Percentiles rank a stretch among this genome's conserved stretches.
These are phyloP conservation scores for Cercopithecus mona DNA, from an alignment of 2,113 vertebrate species.

Conservation along the genomic window DNA sequence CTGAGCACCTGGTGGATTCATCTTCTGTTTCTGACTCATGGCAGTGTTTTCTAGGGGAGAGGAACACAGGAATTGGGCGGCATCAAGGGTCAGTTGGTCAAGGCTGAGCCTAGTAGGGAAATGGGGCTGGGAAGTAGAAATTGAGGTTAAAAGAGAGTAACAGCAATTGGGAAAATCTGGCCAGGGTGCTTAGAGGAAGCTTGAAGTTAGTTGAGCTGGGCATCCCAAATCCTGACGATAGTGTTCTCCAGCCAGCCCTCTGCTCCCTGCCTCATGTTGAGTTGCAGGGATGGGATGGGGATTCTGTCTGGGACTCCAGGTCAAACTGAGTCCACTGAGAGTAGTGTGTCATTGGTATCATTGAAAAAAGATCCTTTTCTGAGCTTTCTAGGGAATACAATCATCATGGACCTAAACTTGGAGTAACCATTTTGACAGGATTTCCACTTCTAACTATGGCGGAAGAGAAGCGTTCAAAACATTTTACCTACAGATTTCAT, in stretches of 20 bases:
- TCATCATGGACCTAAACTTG: background rate
- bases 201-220: background rate
- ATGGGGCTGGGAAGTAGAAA: background rate
- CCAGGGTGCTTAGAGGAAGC: background rate
- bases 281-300: rapidly evolving
- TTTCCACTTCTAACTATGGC: background rate
- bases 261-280: background rate
- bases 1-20: background rate
- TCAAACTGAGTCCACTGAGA: background rate
- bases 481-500: background rate
- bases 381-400: background rate
- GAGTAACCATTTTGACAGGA: background rate
- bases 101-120: background rate
- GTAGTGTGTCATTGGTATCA: background rate
- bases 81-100: background rate
- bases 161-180: background rate
- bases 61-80: rapidly evolving
- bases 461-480: background rate
- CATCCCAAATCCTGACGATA: rapidly evolving
- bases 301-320: background rate
- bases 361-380: background rate
- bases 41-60: background rate
- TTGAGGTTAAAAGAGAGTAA: background rate
- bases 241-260: background rate
- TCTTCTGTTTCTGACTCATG: background rate